These are phyloP conservation scores for Strix uralensis DNA, from an alignment of 2,113 vertebrate genomes.

Conservation along the genomic window DNA sequence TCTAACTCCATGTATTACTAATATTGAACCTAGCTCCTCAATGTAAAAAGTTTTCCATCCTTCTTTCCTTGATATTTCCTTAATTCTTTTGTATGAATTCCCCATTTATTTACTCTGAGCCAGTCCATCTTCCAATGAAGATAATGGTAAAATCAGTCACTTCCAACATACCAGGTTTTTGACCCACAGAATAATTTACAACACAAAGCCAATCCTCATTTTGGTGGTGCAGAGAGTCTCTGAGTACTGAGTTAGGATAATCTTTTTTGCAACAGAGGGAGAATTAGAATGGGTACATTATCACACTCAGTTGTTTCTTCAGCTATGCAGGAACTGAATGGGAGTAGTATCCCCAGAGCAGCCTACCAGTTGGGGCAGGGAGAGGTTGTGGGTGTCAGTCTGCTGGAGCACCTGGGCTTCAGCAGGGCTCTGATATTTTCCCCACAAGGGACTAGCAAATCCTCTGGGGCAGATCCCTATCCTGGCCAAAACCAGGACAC, in stretches of 20 bases:
- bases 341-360: background rate
- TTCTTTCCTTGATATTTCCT: background rate
- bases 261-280: background rate
- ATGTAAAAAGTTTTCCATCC: background rate
- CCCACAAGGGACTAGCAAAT: background rate
- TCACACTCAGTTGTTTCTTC: background rate
- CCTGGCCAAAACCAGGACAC: background rate
- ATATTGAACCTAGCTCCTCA: background rate
- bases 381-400: background rate
- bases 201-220: background rate
- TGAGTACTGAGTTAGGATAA: background rate
- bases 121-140: background rate
- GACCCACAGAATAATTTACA: background rate
- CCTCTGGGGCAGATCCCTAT: background rate
- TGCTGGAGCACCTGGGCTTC: background rate
- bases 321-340: background rate
- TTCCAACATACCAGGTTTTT: background rate
- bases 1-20: background rate
- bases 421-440: background rate
- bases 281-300: background rate
- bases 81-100: background rate
- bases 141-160: background rate
- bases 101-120: background rate
- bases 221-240: background rate
- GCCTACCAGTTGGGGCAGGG: background rate